Base-by-base conservation (phyloP, 2,888 invertebrate genomes). In the Busseola fusca region DNA sequence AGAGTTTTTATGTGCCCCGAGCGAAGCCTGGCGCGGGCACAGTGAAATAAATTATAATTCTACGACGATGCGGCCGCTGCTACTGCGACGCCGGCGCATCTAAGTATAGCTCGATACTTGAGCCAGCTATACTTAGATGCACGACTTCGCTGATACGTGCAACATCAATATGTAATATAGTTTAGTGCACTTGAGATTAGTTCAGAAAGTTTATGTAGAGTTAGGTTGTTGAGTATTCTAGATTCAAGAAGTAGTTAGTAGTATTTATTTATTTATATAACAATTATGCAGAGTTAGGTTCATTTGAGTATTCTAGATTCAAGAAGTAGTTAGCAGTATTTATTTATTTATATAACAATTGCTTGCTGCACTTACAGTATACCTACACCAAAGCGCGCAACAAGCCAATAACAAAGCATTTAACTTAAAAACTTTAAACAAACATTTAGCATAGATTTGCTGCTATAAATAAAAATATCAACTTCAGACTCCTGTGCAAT, bases 31-130 rank as follows among this genome's bases (percentile, higher is more conserved):
- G 76, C 34, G 69, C 68, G 27, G 42, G 34, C n/a, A n/a, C 59
- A 67, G 50, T 56, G 37, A 40, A 56, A 67, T 65, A 56, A 64
- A 64, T 81, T 81, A 77, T 69, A 69, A 81, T 81, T 77, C 63
- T 25, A 27, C 30, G 63, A 56, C 56, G 63, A 56, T 30, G 45
- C 57, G 42, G 34, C 52, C 58, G 40, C 48, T 59, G 64, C 42
- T 50, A 50, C 56, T 57, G 48, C 78, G 64, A 64, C 74, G 82
- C 73, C 74, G 59, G 68, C 68, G 82, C 69, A 70, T 27, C 72
- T 81, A 75, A 69, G 50, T 76, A 70, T 82, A 70, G 63, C 59
- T 58, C 48, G 69, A 30, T 52, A 62, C 64, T 68, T 59, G 56
- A 45, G 48, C 42, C 30, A 52, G 40, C 69, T 56, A 56, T 40